These are phyloP conservation scores for Sericinus montela DNA, from an alignment of 2,888 invertebrate species.

Conservation along the genomic window DNA sequence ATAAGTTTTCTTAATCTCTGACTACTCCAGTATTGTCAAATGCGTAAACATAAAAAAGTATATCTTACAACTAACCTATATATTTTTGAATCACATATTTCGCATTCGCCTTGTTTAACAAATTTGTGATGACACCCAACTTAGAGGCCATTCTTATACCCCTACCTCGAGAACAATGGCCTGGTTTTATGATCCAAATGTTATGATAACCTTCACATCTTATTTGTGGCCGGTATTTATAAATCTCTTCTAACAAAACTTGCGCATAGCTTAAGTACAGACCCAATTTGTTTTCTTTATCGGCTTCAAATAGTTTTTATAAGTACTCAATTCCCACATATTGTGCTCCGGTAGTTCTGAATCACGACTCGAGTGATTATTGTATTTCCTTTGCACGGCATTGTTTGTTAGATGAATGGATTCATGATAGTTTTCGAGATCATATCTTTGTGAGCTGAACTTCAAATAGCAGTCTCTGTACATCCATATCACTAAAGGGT, in stretches of 20 bases:
- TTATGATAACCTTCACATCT: constrained; percentile 89
- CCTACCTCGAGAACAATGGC: constrained; percentile 88
- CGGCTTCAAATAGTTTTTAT: constrained; percentile 80
- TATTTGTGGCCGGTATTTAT: constrained; percentile 80
- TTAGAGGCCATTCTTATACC: constrained; percentile 90
- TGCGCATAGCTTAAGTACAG: constrained; percentile 67
- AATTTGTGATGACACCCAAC: constrained; percentile 84
- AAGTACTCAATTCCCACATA: constrained; percentile 91
- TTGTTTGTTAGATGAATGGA: constrained; percentile 93
- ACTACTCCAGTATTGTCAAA: too few relatives aligned
- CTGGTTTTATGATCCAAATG: constrained; percentile 95
- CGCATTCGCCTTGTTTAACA: constrained; percentile 76
- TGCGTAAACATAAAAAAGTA: too few relatives aligned
- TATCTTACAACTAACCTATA: constrained; percentile 81
- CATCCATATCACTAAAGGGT: constrained; percentile 90
- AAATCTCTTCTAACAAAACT: constrained; percentile 79
- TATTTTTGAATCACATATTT: constrained; percentile 94
- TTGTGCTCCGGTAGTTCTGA: constrained; percentile 84
- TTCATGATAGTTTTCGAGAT: constrained; percentile 87
- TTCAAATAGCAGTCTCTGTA: constrained; percentile 91
- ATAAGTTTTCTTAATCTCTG: too few relatives aligned
- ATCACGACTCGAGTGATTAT: constrained; percentile 72
- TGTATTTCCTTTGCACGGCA: constrained; percentile 89
- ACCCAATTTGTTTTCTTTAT: constrained; percentile 48
- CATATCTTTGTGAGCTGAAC: constrained; percentile 91